Conservation (phyloP, 2,888 invertebrate species). For the Rotaria sp. region DNA sequence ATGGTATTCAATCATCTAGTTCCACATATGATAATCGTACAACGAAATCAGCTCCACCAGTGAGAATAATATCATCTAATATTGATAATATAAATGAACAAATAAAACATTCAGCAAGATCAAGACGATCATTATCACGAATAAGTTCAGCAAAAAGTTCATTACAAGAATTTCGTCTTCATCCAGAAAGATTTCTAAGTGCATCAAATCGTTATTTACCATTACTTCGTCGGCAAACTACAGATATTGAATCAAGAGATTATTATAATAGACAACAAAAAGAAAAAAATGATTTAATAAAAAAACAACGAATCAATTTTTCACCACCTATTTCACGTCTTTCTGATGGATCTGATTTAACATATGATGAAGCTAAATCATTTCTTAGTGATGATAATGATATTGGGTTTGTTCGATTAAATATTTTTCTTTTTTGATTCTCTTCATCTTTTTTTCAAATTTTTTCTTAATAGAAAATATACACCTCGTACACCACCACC, state of each 20-base stretch:
- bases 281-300: background rate
- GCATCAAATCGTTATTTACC: background rate
- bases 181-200: slow-evolving; percentile 9
- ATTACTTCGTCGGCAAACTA: background rate
- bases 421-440: background rate
- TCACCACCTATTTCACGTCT: background rate
- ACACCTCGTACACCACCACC: background rate
- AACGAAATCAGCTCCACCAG: background rate
- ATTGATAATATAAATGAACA: no score
- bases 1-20: background rate
- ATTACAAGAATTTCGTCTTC: background rate
- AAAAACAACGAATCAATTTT: background rate
- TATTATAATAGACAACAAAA: background rate
- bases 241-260: background rate
- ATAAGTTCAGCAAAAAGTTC: background rate
- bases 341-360: background rate
- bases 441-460: background rate
- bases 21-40: background rate
- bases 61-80: background rate
- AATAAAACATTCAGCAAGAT: background rate
- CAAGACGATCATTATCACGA: background rate
- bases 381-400: slow-evolving; percentile 11
- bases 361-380: slow-evolving; percentile 5
- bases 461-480: background rate
- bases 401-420: background rate